A percentile compares a stretch with the other conserved stretches of the same genome.
phyloP scores from a whole-genome alignment of 92 coral and sea anemone species.

The Siderastrea siderea region DNA sequence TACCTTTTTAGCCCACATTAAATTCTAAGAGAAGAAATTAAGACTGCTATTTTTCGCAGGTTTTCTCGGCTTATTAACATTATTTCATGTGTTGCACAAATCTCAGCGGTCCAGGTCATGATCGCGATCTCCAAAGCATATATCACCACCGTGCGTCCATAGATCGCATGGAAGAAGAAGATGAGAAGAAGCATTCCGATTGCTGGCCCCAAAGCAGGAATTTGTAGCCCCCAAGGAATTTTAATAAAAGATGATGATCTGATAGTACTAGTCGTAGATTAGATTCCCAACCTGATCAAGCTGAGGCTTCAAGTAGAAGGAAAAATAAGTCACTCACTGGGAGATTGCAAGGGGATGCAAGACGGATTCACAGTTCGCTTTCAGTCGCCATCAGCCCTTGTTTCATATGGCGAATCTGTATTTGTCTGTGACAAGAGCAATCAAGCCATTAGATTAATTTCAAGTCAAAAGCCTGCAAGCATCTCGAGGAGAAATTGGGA shows the following conservation, averaged over 20 bases:
- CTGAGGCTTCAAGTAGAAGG: too few species aligned
- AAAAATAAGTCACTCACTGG: too few species aligned
- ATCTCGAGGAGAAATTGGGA: constrained; percentile 28
- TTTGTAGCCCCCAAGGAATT: constrained; percentile 42
- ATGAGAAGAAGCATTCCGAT: constrained; percentile 18
- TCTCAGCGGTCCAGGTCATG: not conserved
- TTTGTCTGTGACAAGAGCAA: constrained; percentile 18
- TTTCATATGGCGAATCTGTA: constrained; percentile 22
- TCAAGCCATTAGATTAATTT: constrained; percentile 8
- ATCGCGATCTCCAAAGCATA: constrained; percentile 1
- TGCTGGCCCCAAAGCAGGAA: constrained; percentile 65
- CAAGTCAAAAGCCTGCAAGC: constrained; percentile 21
- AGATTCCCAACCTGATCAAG: too few species aligned
- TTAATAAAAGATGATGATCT: not conserved
- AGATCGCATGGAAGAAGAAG: too few species aligned
- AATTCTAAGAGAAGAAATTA: too few species aligned
- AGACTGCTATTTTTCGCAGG: too few species aligned
- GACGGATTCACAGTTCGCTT: constrained; percentile 42
- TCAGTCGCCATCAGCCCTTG: constrained; percentile 38
- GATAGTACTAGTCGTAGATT: not conserved
- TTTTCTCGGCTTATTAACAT: too few species aligned
- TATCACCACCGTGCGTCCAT: constrained; percentile 30
- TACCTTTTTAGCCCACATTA: too few species aligned
- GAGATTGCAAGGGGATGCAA: not conserved
- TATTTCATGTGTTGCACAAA: not conserved